Conservation (phyloP, 2,113 vertebrate species). For the Tetrax tetrax region DNA sequence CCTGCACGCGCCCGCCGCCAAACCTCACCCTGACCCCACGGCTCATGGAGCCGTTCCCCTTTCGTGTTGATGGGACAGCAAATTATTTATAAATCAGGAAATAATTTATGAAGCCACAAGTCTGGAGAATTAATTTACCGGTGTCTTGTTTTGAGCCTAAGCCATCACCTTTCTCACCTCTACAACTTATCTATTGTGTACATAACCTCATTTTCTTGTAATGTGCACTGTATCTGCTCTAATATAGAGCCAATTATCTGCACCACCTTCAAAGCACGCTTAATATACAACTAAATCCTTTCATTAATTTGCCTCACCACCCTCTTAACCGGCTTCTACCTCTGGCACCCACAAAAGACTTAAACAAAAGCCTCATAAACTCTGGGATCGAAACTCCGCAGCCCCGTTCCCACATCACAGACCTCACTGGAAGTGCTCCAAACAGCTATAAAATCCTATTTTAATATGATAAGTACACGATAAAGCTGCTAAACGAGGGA, state of each 20-base stretch:
- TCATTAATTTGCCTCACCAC: neutral
- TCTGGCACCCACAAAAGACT: neutral
- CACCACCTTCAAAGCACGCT: neutral
- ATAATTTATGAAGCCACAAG: neutral
- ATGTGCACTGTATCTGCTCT: neutral
- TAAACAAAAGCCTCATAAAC: neutral
- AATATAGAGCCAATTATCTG: neutral
- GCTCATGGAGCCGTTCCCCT: neutral
- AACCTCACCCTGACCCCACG: neutral
- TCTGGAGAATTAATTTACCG: neutral
- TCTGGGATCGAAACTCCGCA: neutral
- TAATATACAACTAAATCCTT: neutral
- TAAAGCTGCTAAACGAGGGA: neutral
- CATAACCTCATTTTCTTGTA: neutral
- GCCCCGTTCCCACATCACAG: neutral
- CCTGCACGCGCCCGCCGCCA: neutral
- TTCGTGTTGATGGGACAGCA: neutral
- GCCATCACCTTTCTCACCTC: neutral
- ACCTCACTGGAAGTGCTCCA: neutral
- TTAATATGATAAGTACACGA: neutral
- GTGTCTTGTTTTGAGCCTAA: neutral
- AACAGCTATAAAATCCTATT: neutral
- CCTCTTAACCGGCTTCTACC: neutral
- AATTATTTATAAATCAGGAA: neutral
- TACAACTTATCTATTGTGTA: fast-evolving